Evolutionary conservation across 2,888 invertebrate genomes (phyloP), one percentile per base, ranked within the genome.

Genomic region (Parnassius glacialis): DNA sequence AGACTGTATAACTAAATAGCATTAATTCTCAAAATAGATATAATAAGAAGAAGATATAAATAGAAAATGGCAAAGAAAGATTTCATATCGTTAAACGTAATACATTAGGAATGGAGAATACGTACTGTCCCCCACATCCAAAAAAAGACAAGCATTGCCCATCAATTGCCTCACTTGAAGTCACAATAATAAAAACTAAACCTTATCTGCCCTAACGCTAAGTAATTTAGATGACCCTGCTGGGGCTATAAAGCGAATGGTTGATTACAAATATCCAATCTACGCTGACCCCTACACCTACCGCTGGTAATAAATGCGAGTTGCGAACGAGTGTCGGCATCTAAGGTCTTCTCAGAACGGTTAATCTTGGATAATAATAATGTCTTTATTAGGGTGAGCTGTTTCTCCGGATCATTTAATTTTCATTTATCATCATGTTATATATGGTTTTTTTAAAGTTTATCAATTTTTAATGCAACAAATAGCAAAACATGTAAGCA

Each of bases 151-250:
- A 59, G 64, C 69, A 68, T 67, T 69, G 71, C 64, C 69, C 72
- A 73, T 69, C 78, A 85, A 84, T 82, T 78, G 83, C 65, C 70
- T 74, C 80, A 80, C 76, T 81, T 75, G 75, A 79, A 76, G 72
- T 77, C 72, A 83, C 84, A 82, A 84, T 83, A 87, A 87, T 85
- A 87, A 88, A 88, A 89, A 87, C 86, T 79, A 75, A 77, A 78
- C 78, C 75, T 85, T 87, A 89, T 89, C 87, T 81, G 75, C 83
- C 87, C 88, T 74, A 65, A 66, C 72, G 72, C 78, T 84, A 83
- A 86, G 85, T 87, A 85, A 89, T 87, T 86, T 81, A 76, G 83
- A 86, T 83, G 83, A 74, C 76, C 78, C 81, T 74, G 76, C 74
- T 69, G 77, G 79, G 82, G 74, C 73, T 79, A 76, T 80, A 81